These are phyloP conservation scores for Bedellia somnulentella DNA, from an alignment of 2,888 invertebrate genomes.

Conservation along the genomic window DNA sequence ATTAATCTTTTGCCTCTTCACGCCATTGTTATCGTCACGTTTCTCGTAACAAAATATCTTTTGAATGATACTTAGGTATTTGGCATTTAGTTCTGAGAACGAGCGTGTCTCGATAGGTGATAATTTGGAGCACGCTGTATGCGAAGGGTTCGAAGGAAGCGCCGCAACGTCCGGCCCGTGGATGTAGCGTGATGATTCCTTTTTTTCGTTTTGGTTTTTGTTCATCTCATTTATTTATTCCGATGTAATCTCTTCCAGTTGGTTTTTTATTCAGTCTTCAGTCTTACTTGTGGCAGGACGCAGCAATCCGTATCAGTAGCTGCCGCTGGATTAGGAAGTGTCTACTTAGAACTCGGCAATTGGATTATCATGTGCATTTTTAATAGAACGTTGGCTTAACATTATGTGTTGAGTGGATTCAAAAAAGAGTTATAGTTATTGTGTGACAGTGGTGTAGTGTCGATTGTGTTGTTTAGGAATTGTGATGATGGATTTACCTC, in stretches of 20 bases:
- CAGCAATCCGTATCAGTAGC: constrained; percentile 12
- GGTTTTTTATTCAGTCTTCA: constrained; percentile 61
- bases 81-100: too few species aligned
- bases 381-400: too few species aligned
- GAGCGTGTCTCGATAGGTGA: too few species aligned
- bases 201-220: constrained; percentile 55
- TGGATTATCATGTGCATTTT: too few species aligned
- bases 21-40: constrained; percentile 1
- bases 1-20: too few species aligned
- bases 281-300: constrained; percentile 57
- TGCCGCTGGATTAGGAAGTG: background rate
- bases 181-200: constrained; percentile 54
- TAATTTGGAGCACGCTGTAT: constrained; percentile 36
- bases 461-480: constrained; percentile 14
- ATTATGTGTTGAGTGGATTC: background rate
- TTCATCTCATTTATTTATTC: constrained; percentile 64
- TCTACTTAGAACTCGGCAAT: background rate
- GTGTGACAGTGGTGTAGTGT: background rate
- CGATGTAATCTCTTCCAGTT: constrained; percentile 62
- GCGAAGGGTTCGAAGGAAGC: constrained; percentile 49
- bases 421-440: background rate
- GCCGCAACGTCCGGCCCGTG: constrained; percentile 61
- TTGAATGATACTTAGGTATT: too few species aligned
- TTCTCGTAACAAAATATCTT: too few species aligned
- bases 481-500: constrained; percentile 53